Evolutionary conservation across 1,140 invertebrate species (phyloP).

Genomic region (Zaprionus camerounensis): DNA sequence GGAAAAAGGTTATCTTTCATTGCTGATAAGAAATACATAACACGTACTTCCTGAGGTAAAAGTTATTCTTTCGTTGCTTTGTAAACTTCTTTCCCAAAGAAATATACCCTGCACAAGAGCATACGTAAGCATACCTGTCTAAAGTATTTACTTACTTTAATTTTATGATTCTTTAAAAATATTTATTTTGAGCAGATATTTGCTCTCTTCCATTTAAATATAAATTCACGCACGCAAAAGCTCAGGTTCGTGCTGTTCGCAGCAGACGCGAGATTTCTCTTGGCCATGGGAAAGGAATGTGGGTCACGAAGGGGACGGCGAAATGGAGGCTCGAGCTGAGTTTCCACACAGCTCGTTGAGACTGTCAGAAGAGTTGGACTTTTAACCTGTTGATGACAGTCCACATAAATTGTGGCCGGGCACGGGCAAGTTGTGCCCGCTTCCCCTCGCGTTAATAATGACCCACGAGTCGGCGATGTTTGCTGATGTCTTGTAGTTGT

Average conservation of each 20-base stretch:
- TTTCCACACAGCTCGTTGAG: neutral
- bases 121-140: neutral
- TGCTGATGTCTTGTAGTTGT: conserved; percentile 9
- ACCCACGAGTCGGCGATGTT: neutral
- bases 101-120: too few species aligned
- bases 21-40: too few species aligned
- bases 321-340: neutral
- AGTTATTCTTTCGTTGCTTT: too few species aligned
- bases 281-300: neutral
- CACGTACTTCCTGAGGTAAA: too few species aligned
- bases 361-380: conserved; percentile 6
- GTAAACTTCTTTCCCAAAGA: too few species aligned
- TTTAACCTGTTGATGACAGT: conserved; percentile 12
- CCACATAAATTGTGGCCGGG: conserved; percentile 6
- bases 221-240: neutral
- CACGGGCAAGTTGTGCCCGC: neutral
- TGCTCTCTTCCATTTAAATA: neutral
- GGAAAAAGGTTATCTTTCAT: too few species aligned
- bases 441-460: neutral
- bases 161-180: neutral
- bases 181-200: neutral
- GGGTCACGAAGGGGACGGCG: neutral
- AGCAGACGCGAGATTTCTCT: neutral
- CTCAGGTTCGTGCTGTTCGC: neutral
- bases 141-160: neutral